Base-by-base conservation (phyloP, 1,140 invertebrate genomes). In the Eumeta japonica region DNA sequence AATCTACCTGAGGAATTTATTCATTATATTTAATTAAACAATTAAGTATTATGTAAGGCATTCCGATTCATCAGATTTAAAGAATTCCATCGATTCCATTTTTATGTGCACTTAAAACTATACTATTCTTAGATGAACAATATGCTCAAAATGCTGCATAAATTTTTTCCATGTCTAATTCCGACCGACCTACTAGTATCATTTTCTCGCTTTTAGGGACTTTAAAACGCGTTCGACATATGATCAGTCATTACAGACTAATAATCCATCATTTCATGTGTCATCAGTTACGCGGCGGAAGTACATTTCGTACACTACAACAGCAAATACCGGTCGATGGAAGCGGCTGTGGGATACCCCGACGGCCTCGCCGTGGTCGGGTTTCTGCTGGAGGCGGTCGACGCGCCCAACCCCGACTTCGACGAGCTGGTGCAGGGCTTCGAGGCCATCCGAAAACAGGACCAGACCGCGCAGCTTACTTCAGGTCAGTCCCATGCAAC, bases 221-320 rank as follows among this genome's bases (percentile, higher is more conserved):
- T n/a, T n/a, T n/a, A n/a, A n/a, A n/a, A n/a, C n/a, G n/a, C n/a
- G n/a, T n/a, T n/a, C n/a, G n/a, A n/a, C n/a, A n/a, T n/a, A n/a
- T n/a, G n/a, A n/a, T n/a, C n/a, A n/a, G n/a, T n/a, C n/a, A n/a
- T n/a, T n/a, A n/a, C n/a, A n/a, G n/a, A n/a, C n/a, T n/a, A n/a
- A n/a, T n/a, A n/a, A n/a, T n/a, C n/a, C n/a, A n/a, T n/a, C n/a
- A n/a, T n/a, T n/a, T n/a, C n/a, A n/a, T n/a, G n/a, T n/a, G n/a
- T 34, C 47, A 48, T 15, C 35, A 83, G 83, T 47, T 87, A 81
- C 50, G 83, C 84, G 10, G 86, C 86, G 65, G 85, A 90, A 75
- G 81, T 86, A 10, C 89, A 92, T 51, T 78, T 86, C 12, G 86
- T 92, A 0, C 88, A 90, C 59, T 90, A 82, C 58, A 90, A 90